Evolutionary conservation across 2,888 invertebrate species (phyloP), one percentile per base, ranked within the genome.

Genomic region (Heliconius hortense): DNA sequence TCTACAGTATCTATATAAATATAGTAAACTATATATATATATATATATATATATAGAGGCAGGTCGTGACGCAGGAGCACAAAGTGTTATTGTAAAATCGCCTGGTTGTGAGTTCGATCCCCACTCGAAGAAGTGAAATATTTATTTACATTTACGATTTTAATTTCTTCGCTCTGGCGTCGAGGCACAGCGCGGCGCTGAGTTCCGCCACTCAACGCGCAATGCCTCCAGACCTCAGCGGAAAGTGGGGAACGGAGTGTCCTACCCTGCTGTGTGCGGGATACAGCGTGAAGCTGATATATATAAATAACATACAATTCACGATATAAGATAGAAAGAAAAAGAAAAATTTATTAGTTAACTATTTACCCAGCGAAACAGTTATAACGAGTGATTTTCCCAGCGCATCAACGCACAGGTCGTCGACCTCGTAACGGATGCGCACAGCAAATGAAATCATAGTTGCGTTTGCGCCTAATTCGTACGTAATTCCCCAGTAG

Each of bases 391-490:
- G 82, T 81, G 78, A 86, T 86, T 87, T 88, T 87, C 87, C 85
- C 84, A 87, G 80, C 84, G 82, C 80, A 82, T 81, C 82, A 78
- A 85, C 84, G 78, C 82, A 79, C 85, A 88, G 86, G 85, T 78
- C 76, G 74, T 59, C 64, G 72, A 74, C 68, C 78, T 67, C 71
- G 62, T 75, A 68, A 73, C 76, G 77, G 75, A 74, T 74, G 64
- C 63, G 72, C 74, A 43, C 39, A 70, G 15, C 64, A 64, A 77
- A 75, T 70, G 75, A 73, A 73, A 77, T 73, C 75, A 71, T 59
- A 72, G 62, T 72, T 75, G 75, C 66, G 70, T 53, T 64, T 75
- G 73, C 59, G 69, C 70, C 73, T 77, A 75, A 75, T 75, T 75
- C 43, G 67, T 62, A 66, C 69, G 48, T 72, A 35, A 68, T 63